Percentiles rank a stretch among this genome's conserved stretches.
phyloP scores from a whole-genome alignment of 1,140 invertebrate species.

The Hylaeus anthracinus region DNA sequence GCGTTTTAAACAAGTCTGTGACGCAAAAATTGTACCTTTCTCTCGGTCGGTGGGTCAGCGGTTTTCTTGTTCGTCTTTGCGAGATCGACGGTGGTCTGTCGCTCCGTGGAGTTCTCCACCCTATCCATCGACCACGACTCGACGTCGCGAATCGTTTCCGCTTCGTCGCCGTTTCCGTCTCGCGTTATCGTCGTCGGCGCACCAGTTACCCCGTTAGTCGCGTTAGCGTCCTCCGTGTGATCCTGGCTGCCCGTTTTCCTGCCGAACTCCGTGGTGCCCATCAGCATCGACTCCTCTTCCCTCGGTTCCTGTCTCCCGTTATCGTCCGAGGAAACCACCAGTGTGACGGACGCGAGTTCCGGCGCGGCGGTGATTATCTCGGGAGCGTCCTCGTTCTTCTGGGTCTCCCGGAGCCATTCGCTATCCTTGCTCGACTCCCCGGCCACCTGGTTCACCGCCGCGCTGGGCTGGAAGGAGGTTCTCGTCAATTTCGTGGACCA shows the following conservation, averaged over 20 bases:
- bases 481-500: conserved; percentile 85
- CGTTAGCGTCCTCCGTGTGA: conserved; percentile 15
- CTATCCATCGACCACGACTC: conserved; percentile 1
- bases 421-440: conserved; percentile 58
- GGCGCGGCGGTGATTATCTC: conserved; percentile 75
- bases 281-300: conserved; percentile 40
- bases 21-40: conserved; percentile 55
- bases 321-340: conserved; percentile 68
- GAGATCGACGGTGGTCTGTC: conserved; percentile 17
- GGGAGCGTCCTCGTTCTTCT: conserved; percentile 35
- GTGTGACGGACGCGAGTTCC: conserved; percentile 65
- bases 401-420: not conserved
- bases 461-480: conserved; percentile 82
- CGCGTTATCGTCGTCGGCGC: not conserved
- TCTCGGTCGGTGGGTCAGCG: not conserved
- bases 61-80: conserved; percentile 41
- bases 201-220: conserved; percentile 37
- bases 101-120: conserved; percentile 15
- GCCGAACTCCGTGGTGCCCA: conserved; percentile 64
- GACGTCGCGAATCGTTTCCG: not conserved
- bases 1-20: too few species aligned
- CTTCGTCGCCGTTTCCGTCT: conserved; percentile 10
- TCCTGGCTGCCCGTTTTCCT: conserved; percentile 62
- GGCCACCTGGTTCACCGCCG: conserved; percentile 79
- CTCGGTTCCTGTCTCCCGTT: conserved; percentile 31